Conservation (phyloP, 2,797 vertebrate species). For the Liparis tanakae region DNA sequence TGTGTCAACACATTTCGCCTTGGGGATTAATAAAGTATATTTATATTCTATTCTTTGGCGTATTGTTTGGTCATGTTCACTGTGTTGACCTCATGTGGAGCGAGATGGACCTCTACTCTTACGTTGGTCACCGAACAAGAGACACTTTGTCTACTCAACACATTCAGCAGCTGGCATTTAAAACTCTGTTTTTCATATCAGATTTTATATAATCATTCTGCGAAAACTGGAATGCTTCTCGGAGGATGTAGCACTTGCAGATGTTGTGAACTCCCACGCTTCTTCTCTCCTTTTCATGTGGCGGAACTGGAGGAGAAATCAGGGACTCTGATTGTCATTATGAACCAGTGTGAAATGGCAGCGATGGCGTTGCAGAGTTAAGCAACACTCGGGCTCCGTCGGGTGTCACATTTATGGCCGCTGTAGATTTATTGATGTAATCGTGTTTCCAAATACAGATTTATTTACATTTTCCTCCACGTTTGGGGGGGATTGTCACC, state of each 20-base stretch:
- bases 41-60: too few relatives aligned
- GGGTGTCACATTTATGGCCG: constrained; percentile 72
- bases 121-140: constrained; percentile 56
- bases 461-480: constrained; percentile 75
- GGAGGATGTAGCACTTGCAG: constrained; percentile 65
- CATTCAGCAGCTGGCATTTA: constrained; percentile 61
- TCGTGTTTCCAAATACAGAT: constrained; percentile 78
- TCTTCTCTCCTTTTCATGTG: constrained; percentile 50
- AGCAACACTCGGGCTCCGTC: constrained; percentile 59
- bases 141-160: constrained; percentile 56
- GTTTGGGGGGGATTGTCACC: constrained; percentile 79
- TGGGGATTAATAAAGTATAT: too few relatives aligned
- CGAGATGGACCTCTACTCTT: constrained; percentile 63
- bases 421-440: constrained; percentile 73
- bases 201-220: constrained; percentile 56
- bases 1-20: too few relatives aligned
- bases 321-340: constrained; percentile 71
- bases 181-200: constrained; percentile 60
- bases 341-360: constrained; percentile 73
- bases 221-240: constrained; percentile 53
- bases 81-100: constrained; percentile 53
- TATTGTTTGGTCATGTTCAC: constrained; percentile 58
- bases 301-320: constrained; percentile 60
- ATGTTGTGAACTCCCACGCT: constrained; percentile 65
- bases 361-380: constrained; percentile 60